Evolutionary conservation across 2,888 invertebrate genomes (phyloP).

Genomic region (Andrena hattorfiana): DNA sequence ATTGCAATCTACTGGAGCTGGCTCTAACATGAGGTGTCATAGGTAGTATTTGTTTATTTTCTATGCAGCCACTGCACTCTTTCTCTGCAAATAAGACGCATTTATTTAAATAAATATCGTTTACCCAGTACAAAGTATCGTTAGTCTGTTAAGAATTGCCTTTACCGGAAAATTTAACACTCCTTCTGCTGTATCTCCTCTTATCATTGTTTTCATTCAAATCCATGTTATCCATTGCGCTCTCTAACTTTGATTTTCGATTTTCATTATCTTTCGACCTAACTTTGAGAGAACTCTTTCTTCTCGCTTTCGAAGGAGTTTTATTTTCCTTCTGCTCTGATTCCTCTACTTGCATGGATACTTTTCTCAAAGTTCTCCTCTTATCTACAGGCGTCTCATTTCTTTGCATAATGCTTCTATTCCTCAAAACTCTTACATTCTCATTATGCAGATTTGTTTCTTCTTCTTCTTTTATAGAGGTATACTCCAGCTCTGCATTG

Average conservation of each 20-base stretch:
- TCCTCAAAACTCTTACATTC: constrained; percentile 60
- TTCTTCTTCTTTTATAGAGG: neutral
- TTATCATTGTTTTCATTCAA: constrained; percentile 14
- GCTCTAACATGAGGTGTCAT: constrained; percentile 64
- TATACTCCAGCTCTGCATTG: neutral
- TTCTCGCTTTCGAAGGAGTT: constrained; percentile 32
- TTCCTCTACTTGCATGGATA: neutral
- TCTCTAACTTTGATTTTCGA: neutral
- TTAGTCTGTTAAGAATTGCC: neutral
- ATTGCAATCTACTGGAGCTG: constrained; percentile 27
- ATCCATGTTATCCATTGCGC: neutral
- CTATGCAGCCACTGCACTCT: constrained; percentile 57
- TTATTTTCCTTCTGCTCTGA: constrained; percentile 48
- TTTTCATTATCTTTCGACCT: neutral
- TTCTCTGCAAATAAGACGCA: constrained; percentile 59
- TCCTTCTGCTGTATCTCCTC: constrained; percentile 67
- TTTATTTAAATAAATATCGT: constrained; percentile 1
- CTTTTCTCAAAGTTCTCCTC: constrained; percentile 27
- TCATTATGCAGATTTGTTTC: neutral
- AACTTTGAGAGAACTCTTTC: constrained; percentile 32
- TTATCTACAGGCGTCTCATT: constrained; percentile 23
- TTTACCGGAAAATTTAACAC: constrained; percentile 70
- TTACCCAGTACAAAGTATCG: constrained; percentile 1
- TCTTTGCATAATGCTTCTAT: constrained; percentile 54
- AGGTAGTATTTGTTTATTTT: constrained; percentile 58